A percentile compares a stretch with the other conserved stretches of the same genome.
phyloP scores from a whole-genome alignment of 2,888 invertebrate genomes.

The Plusia festucae region DNA sequence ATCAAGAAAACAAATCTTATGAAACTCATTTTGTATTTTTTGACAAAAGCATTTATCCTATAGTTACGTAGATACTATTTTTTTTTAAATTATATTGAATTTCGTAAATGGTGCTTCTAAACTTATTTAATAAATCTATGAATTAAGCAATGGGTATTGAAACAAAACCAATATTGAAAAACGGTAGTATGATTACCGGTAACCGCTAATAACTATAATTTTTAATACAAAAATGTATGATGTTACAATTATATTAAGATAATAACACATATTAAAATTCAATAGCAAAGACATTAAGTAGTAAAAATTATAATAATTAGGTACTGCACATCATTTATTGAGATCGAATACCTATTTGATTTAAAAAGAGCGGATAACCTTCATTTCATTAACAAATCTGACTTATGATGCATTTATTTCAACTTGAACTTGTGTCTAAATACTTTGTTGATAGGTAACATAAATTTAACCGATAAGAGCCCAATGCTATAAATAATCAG shows the following conservation, averaged over 20 bases:
- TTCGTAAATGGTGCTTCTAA: no score
- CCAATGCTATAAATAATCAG: slow-evolving; percentile 42
- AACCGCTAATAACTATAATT: neutral
- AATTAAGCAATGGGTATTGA: neutral
- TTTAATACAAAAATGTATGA: neutral
- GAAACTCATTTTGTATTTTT: neutral
- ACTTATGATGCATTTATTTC: slow-evolving; percentile 17
- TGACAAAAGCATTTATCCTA: no score
- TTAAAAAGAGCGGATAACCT: neutral
- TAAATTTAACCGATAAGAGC: slow-evolving; percentile 44
- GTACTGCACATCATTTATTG: slow-evolving; percentile 5
- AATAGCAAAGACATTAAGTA: neutral
- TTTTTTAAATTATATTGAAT: slow-evolving; percentile 3
- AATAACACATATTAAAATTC: neutral
- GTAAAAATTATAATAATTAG: neutral
- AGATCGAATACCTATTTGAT: neutral
- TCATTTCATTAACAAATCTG: neutral
- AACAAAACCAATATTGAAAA: neutral
- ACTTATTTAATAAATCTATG: no score
- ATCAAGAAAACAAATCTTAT: slow-evolving; percentile 12
- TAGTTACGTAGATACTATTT: no score
- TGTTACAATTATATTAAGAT: neutral
- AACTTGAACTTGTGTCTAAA: slow-evolving; percentile 36
- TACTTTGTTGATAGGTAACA: slow-evolving; percentile 33
- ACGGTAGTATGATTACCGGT: neutral